Evolutionary conservation across 2,888 invertebrate genomes (phyloP), one percentile per base, ranked within the genome.

Genomic region (Perdita meconis): DNA sequence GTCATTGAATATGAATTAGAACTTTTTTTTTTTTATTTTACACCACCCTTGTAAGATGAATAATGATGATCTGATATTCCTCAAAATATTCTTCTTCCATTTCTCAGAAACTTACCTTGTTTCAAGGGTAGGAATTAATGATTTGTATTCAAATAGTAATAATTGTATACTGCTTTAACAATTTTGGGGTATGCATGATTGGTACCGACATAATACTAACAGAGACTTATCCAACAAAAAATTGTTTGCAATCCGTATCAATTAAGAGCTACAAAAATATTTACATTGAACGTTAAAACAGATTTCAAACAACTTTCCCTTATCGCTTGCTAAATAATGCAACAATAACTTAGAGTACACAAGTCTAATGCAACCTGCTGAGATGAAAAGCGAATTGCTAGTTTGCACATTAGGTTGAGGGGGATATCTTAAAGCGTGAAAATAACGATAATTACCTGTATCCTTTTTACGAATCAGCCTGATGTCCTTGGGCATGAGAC

Each of bases 401-500:
- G 64, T 68, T 71, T 38, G 65, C 61, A 59, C 47, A 51, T 74
- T 63, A 69, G 65, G 63, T 68, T 34, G 16, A 64, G 68, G 71
- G 75, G 74, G n/a, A 65, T 38, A 24, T 56, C 44, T 61, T n/a
- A 68, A 65, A 3, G 56, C 24, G 42, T 12, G 38, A 72, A 53
- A 30, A 60, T 53, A 42, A 19, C n/a, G 71, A 84, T 90, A 91
- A 93, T 94, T 95, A 96, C 97, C 97, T 95, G 97, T 96, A 91
- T 96, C 96, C 93, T 96, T 96, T 93, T 96, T 96, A 87, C 97
- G 94, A 90, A 97, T 97, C 47, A 97, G 93, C 53, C 97, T 94
- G 88, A 97, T 96, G 90, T 97, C 97, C 91, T 95, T 95, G 1
- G 96, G 95, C 92, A 95, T 95, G 81, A 97, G 93, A 78, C 96